Percentiles rank a stretch among this genome's conserved stretches.
Conservation (phyloP, 2,888 invertebrate species). For the Tetragonisca angustula region DNA sequence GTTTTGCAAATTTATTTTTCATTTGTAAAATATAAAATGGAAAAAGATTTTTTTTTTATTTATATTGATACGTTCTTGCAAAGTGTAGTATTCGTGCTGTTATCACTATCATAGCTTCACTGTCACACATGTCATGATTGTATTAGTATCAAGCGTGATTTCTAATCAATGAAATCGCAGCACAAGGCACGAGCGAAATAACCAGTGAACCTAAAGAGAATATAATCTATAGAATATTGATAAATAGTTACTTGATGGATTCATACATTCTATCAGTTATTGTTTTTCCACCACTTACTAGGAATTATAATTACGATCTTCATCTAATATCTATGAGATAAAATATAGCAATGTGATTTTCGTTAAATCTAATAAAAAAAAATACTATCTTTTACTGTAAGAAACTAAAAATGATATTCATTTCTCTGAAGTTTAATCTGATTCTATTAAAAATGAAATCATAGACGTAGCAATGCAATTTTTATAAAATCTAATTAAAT, state of each 20-base stretch:
- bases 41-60: too few relatives aligned
- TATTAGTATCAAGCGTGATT: conserved; percentile 4
- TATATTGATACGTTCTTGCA: too few relatives aligned
- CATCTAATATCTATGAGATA: background rate
- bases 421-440: too few relatives aligned
- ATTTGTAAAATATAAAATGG: too few relatives aligned
- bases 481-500: too few relatives aligned
- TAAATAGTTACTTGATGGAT: conserved; percentile 36
- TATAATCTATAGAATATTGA: conserved; percentile 7
- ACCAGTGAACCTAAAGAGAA: conserved; percentile 17
- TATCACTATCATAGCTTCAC: background rate
- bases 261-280: conserved; percentile 24
- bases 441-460: too few relatives aligned
- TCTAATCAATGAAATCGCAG: conserved; percentile 4
- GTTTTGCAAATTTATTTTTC: too few relatives aligned
- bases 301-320: background rate
- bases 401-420: too few relatives aligned
- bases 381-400: background rate
- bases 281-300: background rate
- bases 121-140: background rate
- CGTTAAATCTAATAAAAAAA: background rate
- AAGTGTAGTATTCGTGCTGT: background rate
- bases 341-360: background rate
- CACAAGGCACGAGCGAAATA: background rate
- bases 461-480: too few relatives aligned